phyloP scores from a whole-genome alignment of 2,888 invertebrate species.

The Orthosia gracilis region DNA sequence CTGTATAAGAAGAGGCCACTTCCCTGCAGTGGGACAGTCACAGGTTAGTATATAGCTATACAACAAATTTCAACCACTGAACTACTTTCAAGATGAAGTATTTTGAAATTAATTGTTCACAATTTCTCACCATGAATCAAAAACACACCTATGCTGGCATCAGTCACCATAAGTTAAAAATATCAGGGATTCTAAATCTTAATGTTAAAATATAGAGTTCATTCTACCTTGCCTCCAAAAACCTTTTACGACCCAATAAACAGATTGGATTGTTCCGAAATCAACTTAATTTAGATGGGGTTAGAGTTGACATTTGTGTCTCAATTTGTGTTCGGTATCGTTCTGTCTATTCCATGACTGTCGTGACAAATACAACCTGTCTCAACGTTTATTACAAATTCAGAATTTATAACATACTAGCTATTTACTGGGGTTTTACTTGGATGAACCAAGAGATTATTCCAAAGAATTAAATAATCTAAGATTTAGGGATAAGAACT shows the following conservation, averaged over 20 bases:
- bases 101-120: slow-evolving; percentile 52
- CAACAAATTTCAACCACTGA: slow-evolving; percentile 2
- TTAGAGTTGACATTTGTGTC: slow-evolving; percentile 21
- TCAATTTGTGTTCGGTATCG: neutral
- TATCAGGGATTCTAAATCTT: neutral
- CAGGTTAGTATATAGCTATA: neutral
- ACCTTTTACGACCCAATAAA: slow-evolving; percentile 5
- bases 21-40: too few species aligned
- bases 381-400: slow-evolving; percentile 26
- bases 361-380: slow-evolving; percentile 55
- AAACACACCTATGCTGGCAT: slow-evolving; percentile 26
- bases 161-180: neutral
- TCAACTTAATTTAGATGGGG: fast-evolving
- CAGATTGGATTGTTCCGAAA: neutral
- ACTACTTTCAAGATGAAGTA: slow-evolving; percentile 43
- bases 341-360: neutral
- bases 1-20: too few species aligned
- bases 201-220: neutral
- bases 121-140: slow-evolving; percentile 21
- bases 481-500: slow-evolving; percentile 1
- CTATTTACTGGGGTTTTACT: neutral
- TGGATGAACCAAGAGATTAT: neutral
- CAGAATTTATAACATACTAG: slow-evolving; percentile 17
- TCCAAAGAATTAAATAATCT: slow-evolving; percentile 10
- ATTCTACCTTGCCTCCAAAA: neutral